Base-by-base conservation (phyloP, 2,797 vertebrate species). In the Odontamblyopus lacepedii region DNA sequence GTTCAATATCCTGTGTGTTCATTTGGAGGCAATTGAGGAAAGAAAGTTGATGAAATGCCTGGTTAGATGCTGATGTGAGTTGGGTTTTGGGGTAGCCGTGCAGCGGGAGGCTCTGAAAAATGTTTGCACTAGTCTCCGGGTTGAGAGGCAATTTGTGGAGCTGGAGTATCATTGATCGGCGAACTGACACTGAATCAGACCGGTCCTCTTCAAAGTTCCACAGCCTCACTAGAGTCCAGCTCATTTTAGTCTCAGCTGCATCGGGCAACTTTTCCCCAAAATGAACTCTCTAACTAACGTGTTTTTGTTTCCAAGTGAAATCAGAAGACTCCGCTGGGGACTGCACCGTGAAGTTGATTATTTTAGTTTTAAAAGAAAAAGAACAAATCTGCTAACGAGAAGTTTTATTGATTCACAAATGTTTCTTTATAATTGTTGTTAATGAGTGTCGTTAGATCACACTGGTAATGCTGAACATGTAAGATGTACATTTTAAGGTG, bases 81-180 rank as follows among this genome's bases (percentile, higher is more conserved):
- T 19, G 1, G 26, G 64, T 15, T 66, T 50, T 26, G 63, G 19
- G 29, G 26, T 38, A 63, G 32, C n/a, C 6, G 26, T 51, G 64
- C 44, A 66, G 26, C 2, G 62, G 6, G 15, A 16, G 15, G 30
- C 44, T 66, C 27, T 66, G 44, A 51, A 50, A 66, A 51, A 66
- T 66, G 44, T 66, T 66, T 50, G 6, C 44, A 29, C 64, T 18
- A 16, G 44, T 66, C 64, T 26, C 44, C 16, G 64, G 15, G 63
- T 51, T 51, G 64, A 66, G 64, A 65, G 63, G 38, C 63, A 65
- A 65, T 66, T 66, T 66, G 44, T 66, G 64, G 7, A 29, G 41
- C 41, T 27, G 38, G 41, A 65, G 63, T 50, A 65, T 50, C 63
- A 65, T 65, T 65, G 63, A 65, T 65, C 41, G 63, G 26, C 27